Base-by-base conservation (phyloP, 35 echinoderm and acorn worm species). In the Hemicentrotus pulcherrimus region DNA sequence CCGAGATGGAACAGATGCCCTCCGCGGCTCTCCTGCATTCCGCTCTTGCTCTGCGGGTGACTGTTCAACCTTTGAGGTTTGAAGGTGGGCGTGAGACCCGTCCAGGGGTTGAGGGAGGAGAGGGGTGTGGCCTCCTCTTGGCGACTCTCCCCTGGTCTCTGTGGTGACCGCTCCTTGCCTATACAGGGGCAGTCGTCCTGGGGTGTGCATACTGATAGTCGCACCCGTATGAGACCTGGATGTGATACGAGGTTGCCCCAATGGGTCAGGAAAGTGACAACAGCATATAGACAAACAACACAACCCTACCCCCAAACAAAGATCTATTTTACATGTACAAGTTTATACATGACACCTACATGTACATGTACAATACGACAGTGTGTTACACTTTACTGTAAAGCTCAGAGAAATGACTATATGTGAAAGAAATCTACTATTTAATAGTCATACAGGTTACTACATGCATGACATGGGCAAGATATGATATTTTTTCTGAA, bases 201-300 rank as follows among this genome's bases (percentile, higher is more conserved):
- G 32, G 32, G 32, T 33, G 32, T 90, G 88, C 88, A 47, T 35
- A 15, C 88, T 90, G 32, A 33, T 90, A 22, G 88, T 41, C 19
- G 46, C 88, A 90, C 88, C 88, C 6, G 88, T 18, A 19, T 90
- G 88, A 32, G 88, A 90, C 88, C 88, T 90, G 33, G 32, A 90
- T 78, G 7, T 78, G 28, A 78, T 78, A n/a, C 24, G 28, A 78
- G 24, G 65, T 78, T 22, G 22, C 24, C 65, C 19, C 5, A 78
- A 22, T 15, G 65, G 19, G 24, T 18, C 65, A 78, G 28, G 28
- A 78, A 8, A 78, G 65, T 78, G 65, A 78, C 65, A 78, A 78
- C 6, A 28, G 0, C 19, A 78, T 78, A 22, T 28, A 78, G 18
- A n/a, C 22, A 59, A 6, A 78, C 28, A 78, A n/a, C 6, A 22